These are phyloP conservation scores for Neomonachus schauinslandi DNA, from an alignment of 2,113 vertebrate species.

Conservation along the genomic window DNA sequence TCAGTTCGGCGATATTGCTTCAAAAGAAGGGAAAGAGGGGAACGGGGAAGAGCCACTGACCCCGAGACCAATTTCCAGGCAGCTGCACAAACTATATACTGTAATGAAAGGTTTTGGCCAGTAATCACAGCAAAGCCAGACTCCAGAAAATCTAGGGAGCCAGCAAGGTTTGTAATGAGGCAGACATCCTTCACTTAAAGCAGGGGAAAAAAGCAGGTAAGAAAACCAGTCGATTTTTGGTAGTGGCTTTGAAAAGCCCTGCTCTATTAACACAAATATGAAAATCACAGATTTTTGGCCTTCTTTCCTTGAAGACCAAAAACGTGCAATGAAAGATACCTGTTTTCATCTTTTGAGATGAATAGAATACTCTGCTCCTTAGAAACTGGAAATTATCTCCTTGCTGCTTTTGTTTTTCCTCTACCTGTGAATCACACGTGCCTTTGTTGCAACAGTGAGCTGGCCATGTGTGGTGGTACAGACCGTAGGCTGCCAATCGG, in stretches of 20 bases:
- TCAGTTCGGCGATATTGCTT: slow-evolving; percentile 78
- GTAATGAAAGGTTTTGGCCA: slow-evolving; percentile 74
- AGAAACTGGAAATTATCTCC: slow-evolving; percentile 6
- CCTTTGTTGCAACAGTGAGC: neutral
- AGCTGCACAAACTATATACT: slow-evolving; percentile 77
- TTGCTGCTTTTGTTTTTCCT: neutral
- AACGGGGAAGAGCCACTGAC: slow-evolving; percentile 66
- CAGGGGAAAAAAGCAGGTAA: slow-evolving; percentile 63
- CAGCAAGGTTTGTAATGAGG: slow-evolving; percentile 20
- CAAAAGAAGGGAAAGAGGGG: slow-evolving; percentile 62
- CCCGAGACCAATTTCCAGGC: slow-evolving; percentile 53
- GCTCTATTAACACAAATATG: neutral
- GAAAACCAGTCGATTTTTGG: slow-evolving; percentile 32
- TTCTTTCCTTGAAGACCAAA: slow-evolving; percentile 51
- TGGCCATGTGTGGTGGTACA: neutral
- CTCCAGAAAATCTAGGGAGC: slow-evolving; percentile 61
- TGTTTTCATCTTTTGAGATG: slow-evolving; percentile 44
- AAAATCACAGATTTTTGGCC: neutral
- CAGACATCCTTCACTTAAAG: slow-evolving; percentile 20
- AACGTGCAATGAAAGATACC: neutral
- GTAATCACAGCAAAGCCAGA: slow-evolving; percentile 51
- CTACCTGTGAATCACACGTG: neutral
- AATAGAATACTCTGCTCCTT: neutral
- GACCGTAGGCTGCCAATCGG: neutral
- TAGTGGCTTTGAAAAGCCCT: slow-evolving; percentile 40